Evolutionary conservation across 2,888 invertebrate genomes (phyloP).

Genomic region (Scaptomyza caliginosa): DNA sequence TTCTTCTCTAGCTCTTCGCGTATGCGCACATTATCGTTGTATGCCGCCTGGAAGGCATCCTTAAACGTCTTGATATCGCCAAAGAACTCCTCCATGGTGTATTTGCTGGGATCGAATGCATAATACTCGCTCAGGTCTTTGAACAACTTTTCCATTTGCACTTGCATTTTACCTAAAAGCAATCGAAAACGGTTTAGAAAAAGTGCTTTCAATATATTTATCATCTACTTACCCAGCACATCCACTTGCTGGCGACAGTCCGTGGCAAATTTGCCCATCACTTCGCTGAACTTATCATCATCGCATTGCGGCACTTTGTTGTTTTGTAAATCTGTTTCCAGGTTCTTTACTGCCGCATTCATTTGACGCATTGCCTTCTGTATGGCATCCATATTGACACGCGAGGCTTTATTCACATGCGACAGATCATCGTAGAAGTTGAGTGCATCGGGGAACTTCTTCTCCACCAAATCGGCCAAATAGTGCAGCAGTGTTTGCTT

Average conservation of each 20-base stretch:
- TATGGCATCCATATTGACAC: constrained; percentile 92
- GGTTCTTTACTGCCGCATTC: constrained; percentile 93
- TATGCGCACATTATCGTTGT: constrained; percentile 91
- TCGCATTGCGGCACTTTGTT: constrained; percentile 91
- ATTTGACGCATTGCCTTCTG: constrained; percentile 93
- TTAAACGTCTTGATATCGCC: constrained; percentile 97
- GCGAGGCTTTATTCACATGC: constrained; percentile 95
- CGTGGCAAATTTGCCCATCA: constrained; percentile 94
- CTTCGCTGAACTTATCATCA: constrained; percentile 93
- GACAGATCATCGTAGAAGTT: constrained; percentile 94
- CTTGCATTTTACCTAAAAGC: constrained; percentile 91
- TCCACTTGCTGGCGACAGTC: constrained; percentile 94
- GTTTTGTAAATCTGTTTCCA: constrained; percentile 95
- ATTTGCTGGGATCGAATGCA: constrained; percentile 96
- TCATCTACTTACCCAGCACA: constrained; percentile 87
- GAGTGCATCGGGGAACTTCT: constrained; percentile 93
- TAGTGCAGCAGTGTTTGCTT: constrained; percentile 96
- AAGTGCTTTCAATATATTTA: background rate
- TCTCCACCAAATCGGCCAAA: constrained; percentile 93
- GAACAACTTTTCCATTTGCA: constrained; percentile 95
- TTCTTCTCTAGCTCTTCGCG: constrained; percentile 94
- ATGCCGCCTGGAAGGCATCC: constrained; percentile 93
- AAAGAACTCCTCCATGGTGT: constrained; percentile 97
- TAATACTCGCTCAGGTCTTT: constrained; percentile 94
- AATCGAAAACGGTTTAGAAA: background rate